Base-by-base conservation (phyloP, 2,797 vertebrate species). In the Lerista edwardsae region DNA sequence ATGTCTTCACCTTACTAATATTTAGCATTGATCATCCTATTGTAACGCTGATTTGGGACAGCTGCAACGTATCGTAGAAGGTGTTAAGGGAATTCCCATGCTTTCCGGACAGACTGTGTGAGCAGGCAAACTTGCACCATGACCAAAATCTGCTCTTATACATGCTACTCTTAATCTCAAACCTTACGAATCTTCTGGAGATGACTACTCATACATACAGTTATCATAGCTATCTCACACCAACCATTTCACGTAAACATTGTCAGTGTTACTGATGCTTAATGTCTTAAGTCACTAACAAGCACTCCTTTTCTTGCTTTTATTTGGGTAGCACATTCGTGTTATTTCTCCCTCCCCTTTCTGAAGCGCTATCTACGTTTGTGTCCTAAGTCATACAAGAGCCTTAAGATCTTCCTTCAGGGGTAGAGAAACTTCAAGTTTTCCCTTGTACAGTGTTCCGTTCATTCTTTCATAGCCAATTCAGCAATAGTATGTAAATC, bases 201-300 rank as follows among this genome's bases (percentile, higher is more conserved):
- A 44, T 44, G 34, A 27, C 51, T 79, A 57, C 36, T 41, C 14
- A n/a, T 73, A 19, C 19, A 82, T n/a, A 29, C 29, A 65, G 23
- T 1, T 47, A 47, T 84, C 74, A 31, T 64, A 25, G 14, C 76
- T 83, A 75, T 69, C 19, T 83, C 84, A 87, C 82, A 79, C 68
- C 29, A 81, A 7, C 75, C 61, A 80, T n/a, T 71, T 14, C 80
- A 74, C 39, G 84, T 84, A 67, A 83, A 77, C 73, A 87, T 91
- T 93, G 86, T 96, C 86, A 92, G 93, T 95, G 94, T 95, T 89
- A 94, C 91, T 95, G 87, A 94, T 94, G 93, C 92, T 94, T 95
- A 88, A 89, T 89, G 92, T 93, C 85, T 87, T 86, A 75, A 87
- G 79, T 86, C 84, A 93, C 93, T 93, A 92, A 92, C 91, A 12